Evolutionary conservation across 2,113 vertebrate species (phyloP), one percentile per base, ranked within the genome.

Genomic region (Heterotilapia buettikoferi): DNA sequence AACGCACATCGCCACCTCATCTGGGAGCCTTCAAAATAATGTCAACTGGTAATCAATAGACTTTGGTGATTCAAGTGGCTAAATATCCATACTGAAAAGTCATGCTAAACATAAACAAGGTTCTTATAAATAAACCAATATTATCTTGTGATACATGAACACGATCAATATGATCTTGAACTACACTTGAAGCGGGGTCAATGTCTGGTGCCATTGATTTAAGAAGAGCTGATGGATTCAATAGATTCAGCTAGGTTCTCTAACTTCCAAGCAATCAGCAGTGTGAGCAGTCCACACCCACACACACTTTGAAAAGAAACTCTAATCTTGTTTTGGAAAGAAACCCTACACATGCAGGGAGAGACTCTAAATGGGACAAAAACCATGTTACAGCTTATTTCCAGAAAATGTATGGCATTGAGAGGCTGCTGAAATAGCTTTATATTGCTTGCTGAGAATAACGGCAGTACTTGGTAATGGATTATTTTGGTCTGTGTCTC

Each of bases 331-430:
- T 88, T 93, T 86, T 73, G 31, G 45, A 76, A 50, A 86, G 61
- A 87, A 90, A 90, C 36, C 57, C 82, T 85, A 84, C 84, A 88
- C 80, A 90, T 80, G 61, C 78, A 68, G 59, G 6, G 13, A 7
- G 38, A 89, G 79, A 90, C 63, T 90, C 66, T 84, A 90, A 94
- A 91, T 92, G 87, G 86, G 36, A 21, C 53, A 89, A 88, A 93
- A 90, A 89, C n/a, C 29, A 57, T 50, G 21, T 92, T 91, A 88
- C 36, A 45, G 78, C 89, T 88, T 86, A 86, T 87, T 90, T 90
- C 86, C 73, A 84, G 93, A 92, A 88, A 90, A 86, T 73, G 66
- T 57, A 6, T 31, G 9, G 40, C 4, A 11, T 83, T 54, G 73
- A 84, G 79, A 86, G 78, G 50, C 61, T 19, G 43, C 90, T 84